Evolutionary conservation across 2,797 vertebrate genomes (phyloP).

Genomic region (Melopsittacus undulatus): DNA sequence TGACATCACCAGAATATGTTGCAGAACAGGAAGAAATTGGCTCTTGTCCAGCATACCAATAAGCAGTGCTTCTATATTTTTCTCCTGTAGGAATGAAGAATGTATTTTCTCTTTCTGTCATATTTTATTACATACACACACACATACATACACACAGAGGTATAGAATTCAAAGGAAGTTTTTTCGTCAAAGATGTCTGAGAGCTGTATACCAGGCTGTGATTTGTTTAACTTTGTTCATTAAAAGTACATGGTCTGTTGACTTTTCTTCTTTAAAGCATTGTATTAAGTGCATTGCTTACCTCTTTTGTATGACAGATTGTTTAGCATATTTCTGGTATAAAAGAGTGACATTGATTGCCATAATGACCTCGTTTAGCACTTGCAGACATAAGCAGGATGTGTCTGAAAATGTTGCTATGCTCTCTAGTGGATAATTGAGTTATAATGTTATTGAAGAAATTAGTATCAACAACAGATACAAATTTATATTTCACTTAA

Average conservation of each 20-base stretch:
- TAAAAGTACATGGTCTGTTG: slow-evolving; percentile 65
- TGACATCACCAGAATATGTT: slow-evolving; percentile 22
- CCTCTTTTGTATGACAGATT: slow-evolving; percentile 61
- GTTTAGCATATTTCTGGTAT: slow-evolving; percentile 56
- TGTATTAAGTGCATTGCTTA: slow-evolving; percentile 37
- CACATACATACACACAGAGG: background rate
- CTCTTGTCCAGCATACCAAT: slow-evolving; percentile 11
- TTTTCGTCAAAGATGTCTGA: slow-evolving; percentile 31
- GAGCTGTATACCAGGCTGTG: slow-evolving; percentile 47
- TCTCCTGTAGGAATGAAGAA: background rate
- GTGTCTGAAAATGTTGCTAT: slow-evolving; percentile 69
- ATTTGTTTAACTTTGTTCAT: slow-evolving; percentile 67
- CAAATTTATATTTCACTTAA: slow-evolving; percentile 56
- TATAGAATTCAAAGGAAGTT: background rate
- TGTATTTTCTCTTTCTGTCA: slow-evolving; percentile 36
- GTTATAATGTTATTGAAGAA: slow-evolving; percentile 60
- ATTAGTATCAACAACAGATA: slow-evolving; percentile 53
- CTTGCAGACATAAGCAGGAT: slow-evolving; percentile 55
- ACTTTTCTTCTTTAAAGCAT: slow-evolving; percentile 45
- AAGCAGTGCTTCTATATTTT: background rate
- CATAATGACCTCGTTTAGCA: slow-evolving; percentile 43
- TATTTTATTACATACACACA: background rate
- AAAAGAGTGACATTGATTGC: slow-evolving; percentile 20
- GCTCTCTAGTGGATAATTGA: slow-evolving; percentile 73
- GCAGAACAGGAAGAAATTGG: background rate